Conservation (phyloP, 2,797 vertebrate species). For the Thaleichthys pacificus region DNA sequence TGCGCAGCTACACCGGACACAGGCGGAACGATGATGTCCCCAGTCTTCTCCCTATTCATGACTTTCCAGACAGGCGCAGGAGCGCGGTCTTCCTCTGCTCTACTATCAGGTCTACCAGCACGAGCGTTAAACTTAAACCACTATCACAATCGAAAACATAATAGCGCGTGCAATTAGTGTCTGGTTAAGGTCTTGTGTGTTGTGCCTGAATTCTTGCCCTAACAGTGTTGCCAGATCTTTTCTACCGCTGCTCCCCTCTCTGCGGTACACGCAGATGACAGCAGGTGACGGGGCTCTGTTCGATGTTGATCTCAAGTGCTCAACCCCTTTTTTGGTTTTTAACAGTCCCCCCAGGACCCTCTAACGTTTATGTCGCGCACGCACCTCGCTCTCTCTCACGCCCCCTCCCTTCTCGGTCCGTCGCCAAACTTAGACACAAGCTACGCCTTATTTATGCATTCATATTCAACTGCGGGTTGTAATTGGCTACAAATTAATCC, state of each 20-base stretch:
- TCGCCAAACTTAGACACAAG: constrained; percentile 43
- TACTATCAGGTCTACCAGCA: constrained; percentile 18
- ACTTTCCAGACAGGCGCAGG: constrained; percentile 47
- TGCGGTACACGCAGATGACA: constrained; percentile 49
- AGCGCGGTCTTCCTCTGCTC: constrained; percentile 16
- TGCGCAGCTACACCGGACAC: constrained; percentile 58
- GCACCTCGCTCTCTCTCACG: constrained; percentile 21
- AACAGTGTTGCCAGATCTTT: constrained; percentile 33
- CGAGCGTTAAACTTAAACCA: constrained; percentile 6
- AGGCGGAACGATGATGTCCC: constrained; percentile 73
- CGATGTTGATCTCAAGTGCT: constrained; percentile 53
- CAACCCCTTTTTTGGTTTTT: constrained; percentile 63
- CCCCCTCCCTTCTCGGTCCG: constrained; percentile 16
- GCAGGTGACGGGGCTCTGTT: constrained; percentile 54
- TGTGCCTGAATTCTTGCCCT: constrained; percentile 19
- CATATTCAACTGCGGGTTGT: constrained; percentile 77
- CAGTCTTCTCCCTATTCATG: constrained; percentile 84
- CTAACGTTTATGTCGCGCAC: constrained; percentile 45
- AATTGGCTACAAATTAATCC: constrained; percentile 91
- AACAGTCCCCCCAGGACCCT: constrained; percentile 59
- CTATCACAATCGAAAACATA: constrained; percentile 38
- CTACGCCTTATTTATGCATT: constrained; percentile 79
- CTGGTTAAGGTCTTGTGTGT: background rate
- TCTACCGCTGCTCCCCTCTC: constrained; percentile 41
- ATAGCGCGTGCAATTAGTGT: constrained; percentile 4